Percentiles rank a stretch among this genome's conserved stretches.
phyloP scores from a whole-genome alignment of 1,140 invertebrate genomes.

The Heterodera carotae region DNA sequence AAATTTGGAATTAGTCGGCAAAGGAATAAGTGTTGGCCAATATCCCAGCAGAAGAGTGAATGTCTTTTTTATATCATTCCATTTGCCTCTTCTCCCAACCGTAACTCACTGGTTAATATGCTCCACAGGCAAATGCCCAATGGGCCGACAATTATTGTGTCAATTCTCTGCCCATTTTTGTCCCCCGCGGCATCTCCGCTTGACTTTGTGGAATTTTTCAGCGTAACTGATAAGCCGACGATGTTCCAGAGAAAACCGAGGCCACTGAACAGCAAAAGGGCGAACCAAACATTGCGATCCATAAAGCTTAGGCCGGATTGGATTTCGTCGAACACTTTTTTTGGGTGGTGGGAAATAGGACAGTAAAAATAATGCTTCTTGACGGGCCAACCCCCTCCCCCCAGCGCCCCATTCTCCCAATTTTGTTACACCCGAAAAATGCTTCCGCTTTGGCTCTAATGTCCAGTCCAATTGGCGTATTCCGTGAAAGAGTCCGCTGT shows the following conservation, averaged over 20 bases:
- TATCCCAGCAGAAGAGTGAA: too few species aligned
- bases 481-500: conserved; percentile 48
- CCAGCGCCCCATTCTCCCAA: neutral
- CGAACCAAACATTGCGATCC: conserved; percentile 38
- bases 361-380: conserved; percentile 15
- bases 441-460: conserved; percentile 39
- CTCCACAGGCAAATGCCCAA: conserved; percentile 38
- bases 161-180: neutral
- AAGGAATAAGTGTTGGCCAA: too few species aligned
- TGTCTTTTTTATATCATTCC: too few species aligned
- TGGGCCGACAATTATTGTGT: conserved; percentile 21
- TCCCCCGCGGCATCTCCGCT: conserved; percentile 6
- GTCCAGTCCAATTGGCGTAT: conserved; percentile 44
- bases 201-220: conserved; percentile 36
- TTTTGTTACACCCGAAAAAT: conserved; percentile 42
- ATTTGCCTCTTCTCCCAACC: neutral
- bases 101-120: conserved; percentile 25
- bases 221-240: conserved; percentile 42
- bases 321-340: conserved; percentile 47
- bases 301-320: conserved; percentile 37
- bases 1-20: too few species aligned
- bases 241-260: conserved; percentile 51
- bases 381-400: neutral
- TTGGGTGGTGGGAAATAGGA: neutral
- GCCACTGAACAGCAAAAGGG: conserved; percentile 40